Conservation (phyloP, 2,888 invertebrate genomes). For the Machimus atricapillus region DNA sequence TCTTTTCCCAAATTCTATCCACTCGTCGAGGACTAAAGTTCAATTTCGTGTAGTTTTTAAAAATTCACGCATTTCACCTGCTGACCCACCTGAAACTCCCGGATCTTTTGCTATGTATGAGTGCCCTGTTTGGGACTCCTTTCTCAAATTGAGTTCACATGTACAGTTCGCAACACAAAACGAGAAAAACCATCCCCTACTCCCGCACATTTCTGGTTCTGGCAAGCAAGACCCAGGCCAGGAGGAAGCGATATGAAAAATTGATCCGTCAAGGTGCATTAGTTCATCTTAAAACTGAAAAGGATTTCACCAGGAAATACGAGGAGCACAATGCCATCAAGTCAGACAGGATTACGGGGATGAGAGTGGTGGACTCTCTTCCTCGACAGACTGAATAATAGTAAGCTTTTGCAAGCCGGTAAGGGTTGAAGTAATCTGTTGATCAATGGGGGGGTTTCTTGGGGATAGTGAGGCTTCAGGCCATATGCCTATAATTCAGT, state of each 20-base stretch:
- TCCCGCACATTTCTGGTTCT: not conserved
- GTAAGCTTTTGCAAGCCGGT: not conserved
- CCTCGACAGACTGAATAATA: not conserved
- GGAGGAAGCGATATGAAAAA: not conserved
- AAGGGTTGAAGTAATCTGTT: not conserved
- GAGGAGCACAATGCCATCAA: not conserved
- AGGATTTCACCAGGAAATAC: not conserved
- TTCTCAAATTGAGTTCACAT: not conserved
- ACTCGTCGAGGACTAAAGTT: not conserved
- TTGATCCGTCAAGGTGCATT: constrained; percentile 18
- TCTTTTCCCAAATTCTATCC: not conserved
- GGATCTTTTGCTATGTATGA: not conserved
- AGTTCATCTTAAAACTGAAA: constrained; percentile 17
- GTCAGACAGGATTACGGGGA: not conserved
- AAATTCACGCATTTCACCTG: not conserved
- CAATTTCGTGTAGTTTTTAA: not conserved
- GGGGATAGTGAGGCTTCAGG: not conserved
- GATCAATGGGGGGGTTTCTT: not conserved
- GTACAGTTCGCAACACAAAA: not conserved
- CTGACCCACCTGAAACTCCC: not conserved
- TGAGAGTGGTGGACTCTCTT: not conserved
- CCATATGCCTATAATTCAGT: not conserved
- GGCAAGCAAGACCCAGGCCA: not conserved
- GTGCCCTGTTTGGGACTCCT: not conserved
- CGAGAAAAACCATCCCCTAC: not conserved